Conservation (phyloP, 2,113 vertebrate genomes). For the Chelonoidis abingdonii region DNA sequence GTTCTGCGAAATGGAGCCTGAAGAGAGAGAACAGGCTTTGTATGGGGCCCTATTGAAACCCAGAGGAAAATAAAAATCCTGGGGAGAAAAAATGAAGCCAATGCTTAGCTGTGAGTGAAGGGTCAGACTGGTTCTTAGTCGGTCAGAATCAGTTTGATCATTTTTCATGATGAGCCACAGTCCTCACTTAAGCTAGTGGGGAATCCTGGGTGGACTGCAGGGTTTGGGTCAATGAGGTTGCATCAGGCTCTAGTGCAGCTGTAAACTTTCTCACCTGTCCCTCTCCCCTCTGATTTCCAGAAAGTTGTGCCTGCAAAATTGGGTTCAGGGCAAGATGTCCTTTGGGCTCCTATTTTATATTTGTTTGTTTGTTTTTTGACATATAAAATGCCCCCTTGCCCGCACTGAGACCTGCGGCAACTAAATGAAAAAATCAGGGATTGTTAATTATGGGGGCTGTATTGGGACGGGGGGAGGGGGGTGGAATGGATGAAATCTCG, state of each 20-base stretch:
- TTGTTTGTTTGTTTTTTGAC: not conserved
- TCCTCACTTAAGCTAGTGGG: not conserved
- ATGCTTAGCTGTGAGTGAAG: not conserved
- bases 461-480: no score
- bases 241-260: not conserved
- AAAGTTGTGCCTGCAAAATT: not conserved
- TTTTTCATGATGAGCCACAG: not conserved
- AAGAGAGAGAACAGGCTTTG: not conserved
- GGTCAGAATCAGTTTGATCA: not conserved
- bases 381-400: not conserved
- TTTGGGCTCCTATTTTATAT: not conserved
- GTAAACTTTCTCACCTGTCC: not conserved
- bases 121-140: not conserved
- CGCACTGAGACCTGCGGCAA: not conserved
- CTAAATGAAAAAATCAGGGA: not conserved
- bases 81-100: not conserved
- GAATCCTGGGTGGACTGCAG: not conserved
- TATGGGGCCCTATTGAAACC: not conserved
- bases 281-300: not conserved
- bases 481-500: not conserved
- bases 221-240: not conserved
- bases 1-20: not conserved
- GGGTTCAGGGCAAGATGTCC: not conserved
- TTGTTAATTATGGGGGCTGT: not conserved
- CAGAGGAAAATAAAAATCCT: not conserved